Percentiles rank a stretch among this genome's conserved stretches.
These are phyloP conservation scores for Aphrocallistes beatrix DNA, from an alignment of 37 sponge, comb jelly and placozoan species.

Conservation along the genomic window DNA sequence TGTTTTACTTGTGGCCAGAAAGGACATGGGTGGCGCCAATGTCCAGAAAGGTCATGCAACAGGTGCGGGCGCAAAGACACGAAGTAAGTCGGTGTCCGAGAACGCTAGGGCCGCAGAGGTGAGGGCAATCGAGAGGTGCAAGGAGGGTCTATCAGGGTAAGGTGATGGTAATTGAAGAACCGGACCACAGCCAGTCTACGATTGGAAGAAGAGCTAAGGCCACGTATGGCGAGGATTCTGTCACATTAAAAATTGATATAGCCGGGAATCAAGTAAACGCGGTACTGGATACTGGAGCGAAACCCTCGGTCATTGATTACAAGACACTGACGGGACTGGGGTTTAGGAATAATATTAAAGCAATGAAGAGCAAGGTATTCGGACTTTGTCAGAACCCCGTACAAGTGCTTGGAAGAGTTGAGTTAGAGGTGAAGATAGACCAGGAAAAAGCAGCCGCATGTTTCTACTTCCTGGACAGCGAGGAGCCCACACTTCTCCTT, in stretches of 20 bases:
- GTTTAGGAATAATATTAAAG: neutral
- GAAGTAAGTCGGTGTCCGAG: neutral
- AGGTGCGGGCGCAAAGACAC: neutral
- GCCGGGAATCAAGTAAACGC: neutral
- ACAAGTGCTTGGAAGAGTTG: neutral
- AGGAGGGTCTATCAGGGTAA: neutral
- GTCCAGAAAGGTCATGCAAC: neutral
- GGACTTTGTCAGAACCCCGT: neutral
- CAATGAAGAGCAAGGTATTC: neutral
- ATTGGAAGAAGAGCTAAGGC: neutral
- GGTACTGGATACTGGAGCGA: neutral
- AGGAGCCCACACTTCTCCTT: neutral
- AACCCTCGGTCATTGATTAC: neutral
- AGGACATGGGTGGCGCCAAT: neutral
- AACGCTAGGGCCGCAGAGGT: neutral
- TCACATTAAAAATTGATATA: neutral
- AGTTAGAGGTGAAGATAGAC: neutral
- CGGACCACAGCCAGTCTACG: neutral
- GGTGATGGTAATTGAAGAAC: neutral
- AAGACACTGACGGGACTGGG: neutral
- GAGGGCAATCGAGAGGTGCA: neutral
- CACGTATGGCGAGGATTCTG: neutral
- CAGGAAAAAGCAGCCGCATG: neutral
- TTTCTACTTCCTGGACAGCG: neutral
- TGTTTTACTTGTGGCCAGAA: neutral